Percentiles rank a stretch among this genome's conserved stretches.
Evolutionary conservation across 2,888 invertebrate species (phyloP).

Genomic region (Rhagonycha fulva): DNA sequence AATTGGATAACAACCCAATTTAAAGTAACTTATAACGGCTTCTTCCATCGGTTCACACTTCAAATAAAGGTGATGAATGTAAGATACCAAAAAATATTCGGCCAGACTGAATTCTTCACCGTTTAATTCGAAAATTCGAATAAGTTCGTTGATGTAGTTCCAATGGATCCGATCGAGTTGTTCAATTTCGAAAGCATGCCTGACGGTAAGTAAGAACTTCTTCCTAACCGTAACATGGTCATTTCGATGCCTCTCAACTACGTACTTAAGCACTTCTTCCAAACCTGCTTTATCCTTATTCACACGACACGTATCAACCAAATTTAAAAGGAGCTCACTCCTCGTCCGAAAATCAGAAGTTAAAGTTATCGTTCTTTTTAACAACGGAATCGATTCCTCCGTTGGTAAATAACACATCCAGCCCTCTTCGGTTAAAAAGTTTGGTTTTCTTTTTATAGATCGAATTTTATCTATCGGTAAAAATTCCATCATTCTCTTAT

Average conservation of each 20-base stretch:
- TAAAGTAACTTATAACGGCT: background rate
- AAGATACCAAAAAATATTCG: background rate
- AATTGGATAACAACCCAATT: background rate
- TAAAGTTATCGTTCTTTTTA: conserved; percentile 12
- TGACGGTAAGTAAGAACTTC: background rate
- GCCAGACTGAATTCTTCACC: conserved; percentile 9
- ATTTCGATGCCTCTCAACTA: conserved; percentile 6
- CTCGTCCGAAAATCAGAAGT: conserved; percentile 1
- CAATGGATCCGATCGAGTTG: background rate
- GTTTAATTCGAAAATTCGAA: conserved; percentile 9
- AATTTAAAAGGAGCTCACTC: background rate
- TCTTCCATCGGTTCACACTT: conserved; percentile 1
- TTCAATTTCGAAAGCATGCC: background rate
- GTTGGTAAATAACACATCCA: conserved; percentile 12
- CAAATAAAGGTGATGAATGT: conserved; percentile 3
- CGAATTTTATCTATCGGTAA: background rate
- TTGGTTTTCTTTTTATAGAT: background rate
- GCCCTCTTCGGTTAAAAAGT: background rate
- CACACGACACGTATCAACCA: conserved; percentile 20
- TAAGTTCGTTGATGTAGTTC: conserved; percentile 9
- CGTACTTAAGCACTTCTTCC: conserved; percentile 9
- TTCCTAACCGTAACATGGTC: background rate
- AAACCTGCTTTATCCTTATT: conserved; percentile 14
- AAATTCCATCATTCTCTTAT: conserved; percentile 4
- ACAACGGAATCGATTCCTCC: conserved; percentile 9